phyloP scores from a whole-genome alignment of 1,140 invertebrate genomes.

The Nephila pilipes region DNA sequence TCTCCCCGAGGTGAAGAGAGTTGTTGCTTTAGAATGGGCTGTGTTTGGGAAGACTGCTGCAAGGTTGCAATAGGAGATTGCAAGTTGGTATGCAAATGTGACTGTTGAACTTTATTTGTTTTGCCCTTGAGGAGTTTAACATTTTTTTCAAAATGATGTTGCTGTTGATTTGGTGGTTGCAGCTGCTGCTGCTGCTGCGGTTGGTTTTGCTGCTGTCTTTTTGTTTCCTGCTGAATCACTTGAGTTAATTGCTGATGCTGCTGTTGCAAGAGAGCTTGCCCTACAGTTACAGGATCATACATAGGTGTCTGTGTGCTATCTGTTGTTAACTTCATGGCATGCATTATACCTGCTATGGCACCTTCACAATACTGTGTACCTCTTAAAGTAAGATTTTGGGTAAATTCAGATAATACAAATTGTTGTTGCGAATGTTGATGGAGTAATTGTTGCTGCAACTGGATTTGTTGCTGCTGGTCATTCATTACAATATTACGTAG shows the following conservation, averaged over 20 bases:
- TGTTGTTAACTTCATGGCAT: constrained; percentile 67
- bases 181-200: constrained; percentile 82
- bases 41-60: constrained; percentile 77
- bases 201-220: constrained; percentile 79
- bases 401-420: constrained; percentile 78
- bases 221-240: constrained; percentile 81
- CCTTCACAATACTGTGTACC: constrained; percentile 71
- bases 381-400: constrained; percentile 75
- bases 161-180: constrained; percentile 79
- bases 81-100: constrained; percentile 3
- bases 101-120: constrained; percentile 55
- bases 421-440: constrained; percentile 79
- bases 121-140: constrained; percentile 60
- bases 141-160: constrained; percentile 77
- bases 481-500: constrained; percentile 73
- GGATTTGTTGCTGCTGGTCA: constrained; percentile 78
- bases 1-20: constrained; percentile 76
- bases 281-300: constrained; percentile 76
- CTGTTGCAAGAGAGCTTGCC: constrained; percentile 77
- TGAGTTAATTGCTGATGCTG: constrained; percentile 84
- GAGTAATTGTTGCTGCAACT: constrained; percentile 79
- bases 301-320: constrained; percentile 75
- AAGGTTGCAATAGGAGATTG: constrained; percentile 78
- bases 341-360: constrained; percentile 73
- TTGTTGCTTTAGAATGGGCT: constrained; percentile 61